Conservation (phyloP, 2,888 invertebrate species). For the Tachystola acroxantha region DNA sequence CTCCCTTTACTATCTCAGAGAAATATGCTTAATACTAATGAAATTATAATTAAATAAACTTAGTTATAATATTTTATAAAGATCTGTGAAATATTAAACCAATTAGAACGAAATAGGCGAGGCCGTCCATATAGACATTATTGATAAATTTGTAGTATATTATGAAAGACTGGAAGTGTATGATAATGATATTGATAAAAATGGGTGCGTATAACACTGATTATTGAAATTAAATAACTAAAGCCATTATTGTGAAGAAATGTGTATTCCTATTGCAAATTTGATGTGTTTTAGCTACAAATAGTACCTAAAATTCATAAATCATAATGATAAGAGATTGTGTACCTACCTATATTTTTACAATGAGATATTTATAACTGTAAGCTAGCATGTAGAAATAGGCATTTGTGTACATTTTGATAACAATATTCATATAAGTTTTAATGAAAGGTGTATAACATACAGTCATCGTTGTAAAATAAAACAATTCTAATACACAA, state of each 20-base stretch:
- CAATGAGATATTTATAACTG: slow-evolving; percentile 56
- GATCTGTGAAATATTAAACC: slow-evolving; percentile 37
- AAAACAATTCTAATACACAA: slow-evolving; percentile 57
- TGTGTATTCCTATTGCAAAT: slow-evolving; percentile 26
- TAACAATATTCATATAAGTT: slow-evolving; percentile 41
- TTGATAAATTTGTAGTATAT: slow-evolving; percentile 16
- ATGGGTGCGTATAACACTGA: slow-evolving; percentile 26
- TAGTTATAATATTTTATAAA: too few species aligned
- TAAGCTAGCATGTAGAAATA: slow-evolving; percentile 45
- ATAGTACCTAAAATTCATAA: slow-evolving; percentile 35
- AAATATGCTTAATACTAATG: not conserved
- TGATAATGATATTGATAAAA: slow-evolving; percentile 23
- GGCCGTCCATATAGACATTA: slow-evolving; percentile 64
- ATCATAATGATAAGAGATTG: slow-evolving; percentile 36
- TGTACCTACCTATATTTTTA: slow-evolving; percentile 66
- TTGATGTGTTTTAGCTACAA: slow-evolving; percentile 30
- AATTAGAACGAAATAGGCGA: slow-evolving; percentile 44
- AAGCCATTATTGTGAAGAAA: slow-evolving; percentile 31
- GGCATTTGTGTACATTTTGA: slow-evolving; percentile 72
- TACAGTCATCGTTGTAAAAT: slow-evolving; percentile 62
- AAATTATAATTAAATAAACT: too few species aligned
- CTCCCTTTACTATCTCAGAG: slow-evolving; percentile 24
- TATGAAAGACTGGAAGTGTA: slow-evolving; percentile 46
- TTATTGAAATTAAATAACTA: slow-evolving; percentile 20
- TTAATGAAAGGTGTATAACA: slow-evolving; percentile 47